These are phyloP conservation scores for Dioctria rufipes DNA, from an alignment of 2,888 invertebrate genomes.

Conservation along the genomic window DNA sequence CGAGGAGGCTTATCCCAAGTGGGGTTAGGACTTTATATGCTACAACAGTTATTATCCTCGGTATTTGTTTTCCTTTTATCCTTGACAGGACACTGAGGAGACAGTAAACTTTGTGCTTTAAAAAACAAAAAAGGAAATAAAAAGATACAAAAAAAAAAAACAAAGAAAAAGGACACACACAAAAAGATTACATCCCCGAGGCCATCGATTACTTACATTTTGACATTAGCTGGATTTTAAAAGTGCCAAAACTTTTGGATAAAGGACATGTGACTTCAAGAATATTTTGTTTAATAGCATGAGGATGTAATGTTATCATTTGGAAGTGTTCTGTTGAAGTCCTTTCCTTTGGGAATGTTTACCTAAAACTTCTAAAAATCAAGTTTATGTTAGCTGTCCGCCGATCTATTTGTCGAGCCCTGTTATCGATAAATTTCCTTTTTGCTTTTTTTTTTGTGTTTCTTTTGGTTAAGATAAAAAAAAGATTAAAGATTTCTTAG, in stretches of 20 bases:
- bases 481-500: too few relatives aligned
- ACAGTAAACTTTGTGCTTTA: slow-evolving; percentile 43
- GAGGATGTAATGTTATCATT: background rate
- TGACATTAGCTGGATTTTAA: slow-evolving; percentile 53
- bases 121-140: background rate
- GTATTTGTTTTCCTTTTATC: slow-evolving; percentile 47
- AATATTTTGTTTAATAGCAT: slow-evolving; percentile 10
- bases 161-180: slow-evolving; percentile 11
- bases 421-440: slow-evolving; percentile 2
- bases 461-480: too few relatives aligned
- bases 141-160: background rate
- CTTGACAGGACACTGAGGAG: slow-evolving; percentile 45
- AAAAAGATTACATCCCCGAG: slow-evolving; percentile 43
- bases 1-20: slow-evolving; percentile 48
- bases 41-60: slow-evolving; percentile 43
- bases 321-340: background rate
- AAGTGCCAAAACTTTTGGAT: slow-evolving; percentile 44
- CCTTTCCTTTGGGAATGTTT: slow-evolving; percentile 18
- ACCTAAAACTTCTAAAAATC: slow-evolving; percentile 44
- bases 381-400: background rate
- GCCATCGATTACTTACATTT: slow-evolving; percentile 53
- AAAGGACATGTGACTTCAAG: slow-evolving; percentile 37
- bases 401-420: slow-evolving; percentile 5
- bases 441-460: too few relatives aligned
- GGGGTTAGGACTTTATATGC: slow-evolving; percentile 41